phyloP scores from a whole-genome alignment of 2,797 vertebrate genomes.

The Chanos chanos region DNA sequence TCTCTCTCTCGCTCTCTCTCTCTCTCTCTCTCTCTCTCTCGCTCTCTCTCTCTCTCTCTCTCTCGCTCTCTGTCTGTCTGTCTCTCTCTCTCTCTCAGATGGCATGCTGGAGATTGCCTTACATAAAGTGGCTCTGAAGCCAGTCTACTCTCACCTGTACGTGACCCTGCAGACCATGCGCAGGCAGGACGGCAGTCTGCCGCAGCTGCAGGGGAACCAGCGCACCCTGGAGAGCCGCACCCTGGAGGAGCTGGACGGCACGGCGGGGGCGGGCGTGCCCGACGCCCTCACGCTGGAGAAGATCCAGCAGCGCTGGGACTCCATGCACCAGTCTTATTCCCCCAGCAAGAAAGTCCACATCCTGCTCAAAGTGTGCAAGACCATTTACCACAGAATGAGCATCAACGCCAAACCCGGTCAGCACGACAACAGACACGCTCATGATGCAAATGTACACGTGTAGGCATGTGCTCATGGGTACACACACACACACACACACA shows the following conservation, averaged over 20 bases:
- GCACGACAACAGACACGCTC: neutral
- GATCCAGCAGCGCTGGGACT: slow-evolving; percentile 71
- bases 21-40: too few relatives aligned
- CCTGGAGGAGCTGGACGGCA: slow-evolving; percentile 65
- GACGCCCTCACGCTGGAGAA: slow-evolving; percentile 67
- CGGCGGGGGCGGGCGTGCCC: slow-evolving; percentile 60
- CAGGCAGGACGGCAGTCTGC: slow-evolving; percentile 58
- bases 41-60: too few relatives aligned
- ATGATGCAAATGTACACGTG: neutral
- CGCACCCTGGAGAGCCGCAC: slow-evolving; percentile 53
- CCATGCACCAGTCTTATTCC: slow-evolving; percentile 78
- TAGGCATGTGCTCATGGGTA: neutral
- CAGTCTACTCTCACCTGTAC: slow-evolving; percentile 71
- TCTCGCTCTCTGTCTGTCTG: neutral
- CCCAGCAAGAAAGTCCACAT: slow-evolving; percentile 81
- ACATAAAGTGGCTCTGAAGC: slow-evolving; percentile 79
- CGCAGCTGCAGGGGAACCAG: slow-evolving; percentile 66
- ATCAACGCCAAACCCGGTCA: slow-evolving; percentile 61
- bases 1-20: too few relatives aligned
- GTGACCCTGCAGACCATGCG: slow-evolving; percentile 62
- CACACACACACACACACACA: too few relatives aligned
- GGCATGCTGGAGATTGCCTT: slow-evolving; percentile 73
- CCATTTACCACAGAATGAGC: slow-evolving; percentile 82
- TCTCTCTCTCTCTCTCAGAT: slow-evolving; percentile 56
- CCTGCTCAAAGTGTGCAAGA: slow-evolving; percentile 83